Evolutionary conservation across 2,113 vertebrate genomes (phyloP).

Genomic region (Burhinus oedicnemus): DNA sequence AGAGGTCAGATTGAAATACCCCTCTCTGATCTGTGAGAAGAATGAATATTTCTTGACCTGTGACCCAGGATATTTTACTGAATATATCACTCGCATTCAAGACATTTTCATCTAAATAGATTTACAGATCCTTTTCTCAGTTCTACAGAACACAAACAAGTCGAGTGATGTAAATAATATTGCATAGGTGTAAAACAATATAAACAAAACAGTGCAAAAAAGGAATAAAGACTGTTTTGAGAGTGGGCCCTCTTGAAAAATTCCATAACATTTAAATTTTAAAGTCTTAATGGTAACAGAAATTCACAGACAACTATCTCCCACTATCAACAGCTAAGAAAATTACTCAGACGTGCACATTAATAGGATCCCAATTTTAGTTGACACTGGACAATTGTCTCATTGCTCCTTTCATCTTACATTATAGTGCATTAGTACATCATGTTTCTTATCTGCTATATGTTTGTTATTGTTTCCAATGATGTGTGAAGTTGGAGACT

Average conservation of each 20-base stretch:
- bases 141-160: neutral
- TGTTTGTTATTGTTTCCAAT: neutral
- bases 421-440: neutral
- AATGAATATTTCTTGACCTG: neutral
- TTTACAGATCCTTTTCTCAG: neutral
- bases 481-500: neutral
- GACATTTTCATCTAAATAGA: neutral
- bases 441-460: neutral
- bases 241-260: neutral
- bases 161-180: neutral
- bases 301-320: neutral
- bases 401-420: neutral
- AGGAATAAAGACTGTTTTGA: neutral
- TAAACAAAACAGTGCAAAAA: neutral
- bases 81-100: neutral
- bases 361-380: neutral
- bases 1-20: neutral
- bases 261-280: neutral
- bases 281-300: neutral
- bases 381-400: neutral
- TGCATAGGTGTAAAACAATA: neutral
- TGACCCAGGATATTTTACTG: neutral
- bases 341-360: neutral
- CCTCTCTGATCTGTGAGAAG: neutral
- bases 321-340: neutral